Base-by-base conservation (phyloP, 2,888 invertebrate genomes). In the Dendrolimus pini region DNA sequence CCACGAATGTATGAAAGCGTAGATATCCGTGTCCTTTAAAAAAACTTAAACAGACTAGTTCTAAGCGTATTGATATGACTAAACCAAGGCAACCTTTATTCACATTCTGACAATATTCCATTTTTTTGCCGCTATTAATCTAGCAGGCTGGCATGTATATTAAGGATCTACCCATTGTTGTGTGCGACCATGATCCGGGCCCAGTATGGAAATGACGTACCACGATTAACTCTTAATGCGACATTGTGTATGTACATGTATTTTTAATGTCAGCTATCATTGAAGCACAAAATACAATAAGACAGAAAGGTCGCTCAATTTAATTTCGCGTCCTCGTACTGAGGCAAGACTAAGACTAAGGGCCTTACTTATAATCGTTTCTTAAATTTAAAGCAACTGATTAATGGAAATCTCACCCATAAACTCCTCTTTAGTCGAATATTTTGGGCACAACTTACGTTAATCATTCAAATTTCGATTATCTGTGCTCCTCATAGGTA, bases 161-260 rank as follows among this genome's bases (percentile, higher is more conserved):
- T 47, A 66, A 67, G 66, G 65, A 66, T 66, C 64, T 59, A 67
- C 64, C 71, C 57, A 71, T 72, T 76, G 71, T 47, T 75, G 47
- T 47, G 12, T 59, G 56, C 59, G 68, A 61, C 65, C 68, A 68
- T 79, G 77, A 85, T 85, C 83, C 82, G 77, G 80, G 77, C 76
- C 77, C 72, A 67, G 83, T 87, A 88, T 88, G 85, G 85, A 79
- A 77, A 85, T 85, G 79, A 82, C 69, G 75, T 67, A 68, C 12
- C 47, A 47, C 79, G 80, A 80, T 83, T 84, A 83, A 75, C 72
- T 70, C 68, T 79, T 89, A 89, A 89, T 88, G 89, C 67, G 85
- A 82, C 85, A 89, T 89, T 88, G 89, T 89, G 59, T 59, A 54
- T 41, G 47, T 65, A 62, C 61, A n/a, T 47, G 12, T 47, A 41